Percentiles rank a stretch among this genome's conserved stretches.
phyloP scores from a whole-genome alignment of 64 coral and sea anemone species.

The Cladopsammia gracilis region DNA sequence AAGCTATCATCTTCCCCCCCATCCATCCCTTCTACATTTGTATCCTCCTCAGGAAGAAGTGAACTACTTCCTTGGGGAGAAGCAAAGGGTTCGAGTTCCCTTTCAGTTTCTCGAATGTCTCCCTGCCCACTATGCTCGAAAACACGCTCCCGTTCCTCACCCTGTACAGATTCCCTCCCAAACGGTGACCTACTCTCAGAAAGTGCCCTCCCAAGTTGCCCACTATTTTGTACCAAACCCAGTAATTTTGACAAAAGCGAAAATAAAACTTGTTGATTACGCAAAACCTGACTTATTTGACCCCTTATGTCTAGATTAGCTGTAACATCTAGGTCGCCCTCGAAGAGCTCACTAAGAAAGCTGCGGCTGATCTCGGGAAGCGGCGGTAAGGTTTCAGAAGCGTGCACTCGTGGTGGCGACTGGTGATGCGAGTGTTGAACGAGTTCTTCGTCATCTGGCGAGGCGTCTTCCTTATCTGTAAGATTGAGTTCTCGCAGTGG shows the following conservation, averaged over 20 bases:
- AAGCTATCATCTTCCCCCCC: background rate
- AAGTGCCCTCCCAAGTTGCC: background rate
- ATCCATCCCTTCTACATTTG: background rate
- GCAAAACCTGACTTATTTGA: background rate
- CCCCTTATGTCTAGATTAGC: background rate
- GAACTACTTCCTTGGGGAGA: background rate
- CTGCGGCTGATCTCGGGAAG: background rate
- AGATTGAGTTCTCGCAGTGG: too few species aligned
- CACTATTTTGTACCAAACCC: background rate
- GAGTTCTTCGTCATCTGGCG: background rate
- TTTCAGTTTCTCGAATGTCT: background rate
- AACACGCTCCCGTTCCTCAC: background rate
- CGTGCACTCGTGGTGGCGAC: background rate
- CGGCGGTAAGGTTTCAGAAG: background rate
- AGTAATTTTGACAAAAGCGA: background rate
- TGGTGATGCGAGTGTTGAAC: background rate
- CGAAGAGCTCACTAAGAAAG: background rate
- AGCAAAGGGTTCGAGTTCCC: background rate
- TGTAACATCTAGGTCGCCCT: background rate
- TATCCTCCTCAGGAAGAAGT: background rate
- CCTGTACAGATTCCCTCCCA: background rate
- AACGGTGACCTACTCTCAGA: background rate
- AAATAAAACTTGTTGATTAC: background rate
- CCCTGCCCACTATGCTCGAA: background rate
- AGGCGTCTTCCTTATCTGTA: too few species aligned